phyloP scores from a whole-genome alignment of 2,888 invertebrate species.

The Auanema sp. region DNA sequence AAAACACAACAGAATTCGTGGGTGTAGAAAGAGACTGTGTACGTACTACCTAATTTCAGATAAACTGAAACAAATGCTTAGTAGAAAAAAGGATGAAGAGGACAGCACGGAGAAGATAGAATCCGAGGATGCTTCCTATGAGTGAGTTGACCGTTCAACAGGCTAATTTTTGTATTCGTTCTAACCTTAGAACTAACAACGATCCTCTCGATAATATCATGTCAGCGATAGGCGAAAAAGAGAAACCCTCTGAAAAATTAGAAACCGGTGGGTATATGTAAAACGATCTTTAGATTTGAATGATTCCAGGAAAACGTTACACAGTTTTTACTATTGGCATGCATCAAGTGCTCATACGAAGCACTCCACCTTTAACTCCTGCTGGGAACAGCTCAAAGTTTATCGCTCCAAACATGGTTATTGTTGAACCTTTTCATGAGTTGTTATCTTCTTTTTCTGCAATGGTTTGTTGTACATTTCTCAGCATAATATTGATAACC shows the following conservation, averaged over 20 bases:
- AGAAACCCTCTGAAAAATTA: too few species aligned
- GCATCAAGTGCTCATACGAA: constrained; percentile 12
- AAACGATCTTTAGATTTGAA: constrained; percentile 6
- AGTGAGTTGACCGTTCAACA: too few species aligned
- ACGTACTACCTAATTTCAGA: too few species aligned
- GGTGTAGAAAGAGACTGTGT: too few species aligned
- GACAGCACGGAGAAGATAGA: too few species aligned
- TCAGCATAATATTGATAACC: not conserved
- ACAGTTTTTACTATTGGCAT: constrained; percentile 9
- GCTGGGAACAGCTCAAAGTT: not conserved
- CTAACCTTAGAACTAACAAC: not conserved
- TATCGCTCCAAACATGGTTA: constrained; percentile 4
- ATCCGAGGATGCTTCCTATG: too few species aligned
- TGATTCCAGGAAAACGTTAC: constrained; percentile 21
- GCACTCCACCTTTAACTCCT: constrained; percentile 8
- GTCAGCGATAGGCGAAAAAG: constrained; percentile 1
- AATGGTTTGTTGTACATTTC: constrained; percentile 5
- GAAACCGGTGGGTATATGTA: not conserved
- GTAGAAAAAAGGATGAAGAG: too few species aligned
- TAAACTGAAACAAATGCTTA: too few species aligned
- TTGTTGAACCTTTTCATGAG: constrained; percentile 10
- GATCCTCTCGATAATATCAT: constrained; percentile 9
- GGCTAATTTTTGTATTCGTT: too few species aligned
- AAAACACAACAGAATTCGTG: too few species aligned
- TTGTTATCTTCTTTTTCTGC: constrained; percentile 7